These are phyloP conservation scores for Pomatorhinus ruficollis DNA, from an alignment of 2,113 vertebrate genomes.

Conservation along the genomic window DNA sequence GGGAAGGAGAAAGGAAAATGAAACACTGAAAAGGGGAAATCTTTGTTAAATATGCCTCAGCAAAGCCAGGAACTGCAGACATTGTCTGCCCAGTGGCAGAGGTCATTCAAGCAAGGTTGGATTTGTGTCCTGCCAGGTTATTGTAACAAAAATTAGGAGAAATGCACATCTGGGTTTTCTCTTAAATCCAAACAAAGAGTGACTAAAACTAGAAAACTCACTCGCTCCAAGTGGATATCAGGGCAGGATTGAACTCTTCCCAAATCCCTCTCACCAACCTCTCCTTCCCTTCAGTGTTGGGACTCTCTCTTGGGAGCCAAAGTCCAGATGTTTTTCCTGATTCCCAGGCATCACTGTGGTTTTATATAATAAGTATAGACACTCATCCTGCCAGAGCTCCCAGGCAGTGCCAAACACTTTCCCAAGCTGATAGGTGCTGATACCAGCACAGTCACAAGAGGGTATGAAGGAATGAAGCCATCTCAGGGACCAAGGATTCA, in stretches of 20 bases:
- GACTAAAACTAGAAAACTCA: not conserved
- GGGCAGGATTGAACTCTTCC: not conserved
- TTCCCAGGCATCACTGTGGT: fast-evolving
- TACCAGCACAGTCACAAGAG: not conserved
- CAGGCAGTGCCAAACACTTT: not conserved
- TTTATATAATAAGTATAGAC: not conserved
- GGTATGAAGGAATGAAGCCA: not conserved
- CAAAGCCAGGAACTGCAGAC: not conserved
- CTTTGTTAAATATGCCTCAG: not conserved
- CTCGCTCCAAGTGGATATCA: not conserved
- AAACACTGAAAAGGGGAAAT: not conserved
- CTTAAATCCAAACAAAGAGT: not conserved
- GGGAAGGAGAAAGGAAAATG: not conserved
- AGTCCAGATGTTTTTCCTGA: not conserved
- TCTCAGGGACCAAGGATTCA: not conserved
- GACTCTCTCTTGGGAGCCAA: not conserved
- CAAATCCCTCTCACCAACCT: not conserved
- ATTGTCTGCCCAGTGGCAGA: not conserved
- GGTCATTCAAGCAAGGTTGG: not conserved
- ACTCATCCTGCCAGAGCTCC: not conserved
- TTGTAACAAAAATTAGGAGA: not conserved
- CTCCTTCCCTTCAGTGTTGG: not conserved
- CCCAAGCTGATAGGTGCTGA: not conserved
- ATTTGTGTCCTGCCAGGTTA: not conserved
- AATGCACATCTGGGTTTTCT: not conserved